These are phyloP conservation scores for Dallia pectoralis DNA, from an alignment of 2,797 vertebrate genomes.

Conservation along the genomic window DNA sequence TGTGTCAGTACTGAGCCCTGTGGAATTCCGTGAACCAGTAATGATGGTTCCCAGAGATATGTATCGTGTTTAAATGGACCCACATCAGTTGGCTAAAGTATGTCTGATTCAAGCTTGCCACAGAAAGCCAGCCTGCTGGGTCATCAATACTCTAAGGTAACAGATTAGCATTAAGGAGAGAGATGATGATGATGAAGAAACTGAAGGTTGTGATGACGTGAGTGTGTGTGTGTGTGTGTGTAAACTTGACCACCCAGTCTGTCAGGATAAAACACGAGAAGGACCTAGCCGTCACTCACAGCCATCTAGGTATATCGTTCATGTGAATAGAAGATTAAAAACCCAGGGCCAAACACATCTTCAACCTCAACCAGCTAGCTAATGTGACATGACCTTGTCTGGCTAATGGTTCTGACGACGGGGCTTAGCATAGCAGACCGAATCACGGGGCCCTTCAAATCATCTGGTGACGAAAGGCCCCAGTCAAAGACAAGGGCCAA, in stretches of 20 bases:
- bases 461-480: constrained; percentile 66
- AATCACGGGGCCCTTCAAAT: constrained; percentile 52
- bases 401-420: constrained; percentile 62
- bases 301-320: constrained; percentile 33
- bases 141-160: constrained; percentile 13
- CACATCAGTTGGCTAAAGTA: neutral
- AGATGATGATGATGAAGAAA: neutral
- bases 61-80: neutral
- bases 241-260: constrained; percentile 49
- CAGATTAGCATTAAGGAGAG: constrained; percentile 2
- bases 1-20: neutral
- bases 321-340: constrained; percentile 45
- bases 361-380: constrained; percentile 44
- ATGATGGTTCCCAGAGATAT: constrained; percentile 5
- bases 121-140: neutral
- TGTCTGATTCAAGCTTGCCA: constrained; percentile 13
- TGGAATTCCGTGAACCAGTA: neutral
- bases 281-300: constrained; percentile 50
- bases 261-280: constrained; percentile 33
- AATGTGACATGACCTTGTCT: constrained; percentile 62
- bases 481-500: constrained; percentile 60
- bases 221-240: constrained; percentile 15
- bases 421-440: constrained; percentile 44
- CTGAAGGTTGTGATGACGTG: too few species aligned
- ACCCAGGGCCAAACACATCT: constrained; percentile 26